phyloP scores from a whole-genome alignment of 2,113 vertebrate genomes.

The Pholis gunnellus region DNA sequence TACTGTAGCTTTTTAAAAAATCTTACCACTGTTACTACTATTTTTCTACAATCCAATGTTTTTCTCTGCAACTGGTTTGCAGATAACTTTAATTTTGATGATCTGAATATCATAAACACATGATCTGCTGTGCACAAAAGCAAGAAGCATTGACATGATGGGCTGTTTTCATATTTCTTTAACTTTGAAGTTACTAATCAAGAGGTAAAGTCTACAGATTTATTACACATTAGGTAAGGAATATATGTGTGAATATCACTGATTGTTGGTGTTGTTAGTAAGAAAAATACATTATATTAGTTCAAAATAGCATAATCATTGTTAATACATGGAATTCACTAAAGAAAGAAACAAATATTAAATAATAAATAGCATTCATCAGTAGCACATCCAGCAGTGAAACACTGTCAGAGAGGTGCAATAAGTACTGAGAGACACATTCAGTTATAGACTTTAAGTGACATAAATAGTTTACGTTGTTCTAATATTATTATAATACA shows the following conservation, averaged over 20 bases:
- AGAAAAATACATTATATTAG: slow-evolving; percentile 3
- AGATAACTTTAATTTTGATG: neutral
- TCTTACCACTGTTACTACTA: neutral
- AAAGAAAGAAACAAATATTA: neutral
- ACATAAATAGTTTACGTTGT: neutral
- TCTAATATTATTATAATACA: slow-evolving; percentile 13
- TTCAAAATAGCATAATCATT: neutral
- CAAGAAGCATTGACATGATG: neutral
- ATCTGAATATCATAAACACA: neutral
- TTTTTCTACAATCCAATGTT: neutral
- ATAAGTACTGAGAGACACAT: neutral
- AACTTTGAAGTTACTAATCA: slow-evolving; percentile 4
- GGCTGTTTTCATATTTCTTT: slow-evolving; percentile 14
- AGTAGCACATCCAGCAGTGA: slow-evolving; percentile 30
- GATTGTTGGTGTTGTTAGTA: slow-evolving; percentile 5
- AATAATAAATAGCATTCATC: slow-evolving; percentile 30
- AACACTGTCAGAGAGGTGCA: slow-evolving; percentile 26
- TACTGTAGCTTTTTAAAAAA: neutral
- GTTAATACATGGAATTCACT: neutral
- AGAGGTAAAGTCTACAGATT: slow-evolving; percentile 1
- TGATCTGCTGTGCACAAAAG: neutral
- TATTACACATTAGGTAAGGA: slow-evolving; percentile 18
- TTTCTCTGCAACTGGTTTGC: neutral
- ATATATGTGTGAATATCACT: neutral
- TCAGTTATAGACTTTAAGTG: neutral